A percentile compares a stretch with the other conserved stretches of the same genome.
These are phyloP conservation scores for Cataglyphis livida DNA, from an alignment of 2,888 invertebrate genomes.

Conservation along the genomic window DNA sequence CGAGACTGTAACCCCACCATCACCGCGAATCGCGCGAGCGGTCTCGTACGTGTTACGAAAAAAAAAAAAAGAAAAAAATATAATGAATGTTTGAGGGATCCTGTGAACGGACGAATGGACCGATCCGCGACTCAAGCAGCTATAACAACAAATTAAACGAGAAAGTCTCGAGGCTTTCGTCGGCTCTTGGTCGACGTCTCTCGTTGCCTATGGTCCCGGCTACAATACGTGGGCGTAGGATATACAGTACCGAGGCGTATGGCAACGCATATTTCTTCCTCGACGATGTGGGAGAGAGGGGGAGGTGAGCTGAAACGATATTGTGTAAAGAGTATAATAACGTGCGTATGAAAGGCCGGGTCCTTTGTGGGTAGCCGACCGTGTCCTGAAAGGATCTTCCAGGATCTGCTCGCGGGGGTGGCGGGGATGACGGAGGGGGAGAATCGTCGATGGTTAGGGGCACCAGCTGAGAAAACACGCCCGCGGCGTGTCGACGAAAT, in stretches of 20 bases:
- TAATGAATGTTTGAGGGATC: constrained; percentile 84
- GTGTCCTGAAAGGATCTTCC: constrained; percentile 83
- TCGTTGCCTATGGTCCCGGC: constrained; percentile 50
- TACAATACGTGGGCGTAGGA: constrained; percentile 70
- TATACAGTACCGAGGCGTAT: constrained; percentile 62
- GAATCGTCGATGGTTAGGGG: constrained; percentile 77
- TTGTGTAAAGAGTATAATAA: constrained; percentile 85
- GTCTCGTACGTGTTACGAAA: constrained; percentile 78
- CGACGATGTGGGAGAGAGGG: constrained; percentile 9
- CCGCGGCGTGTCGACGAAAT: constrained; percentile 78
- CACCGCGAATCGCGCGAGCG: constrained; percentile 38
- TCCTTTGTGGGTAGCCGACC: constrained; percentile 85
- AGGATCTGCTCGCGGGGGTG: constrained; percentile 67
- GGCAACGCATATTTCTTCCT: constrained; percentile 62
- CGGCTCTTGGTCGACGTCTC: constrained; percentile 64
- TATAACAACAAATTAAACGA: constrained; percentile 84
- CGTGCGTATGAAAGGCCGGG: constrained; percentile 79
- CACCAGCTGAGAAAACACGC: constrained; percentile 85
- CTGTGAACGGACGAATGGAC: constrained; percentile 73
- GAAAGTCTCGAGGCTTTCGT: constrained; percentile 75
- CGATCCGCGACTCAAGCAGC: constrained; percentile 81
- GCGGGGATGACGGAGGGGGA: constrained; percentile 53
- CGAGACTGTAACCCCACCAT: constrained; percentile 53
- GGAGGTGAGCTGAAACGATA: constrained; percentile 80
- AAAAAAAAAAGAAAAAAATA: constrained; percentile 77